These are phyloP conservation scores for Amphiura filiformis DNA, from an alignment of 35 echinoderm and acorn worm genomes.

Conservation along the genomic window DNA sequence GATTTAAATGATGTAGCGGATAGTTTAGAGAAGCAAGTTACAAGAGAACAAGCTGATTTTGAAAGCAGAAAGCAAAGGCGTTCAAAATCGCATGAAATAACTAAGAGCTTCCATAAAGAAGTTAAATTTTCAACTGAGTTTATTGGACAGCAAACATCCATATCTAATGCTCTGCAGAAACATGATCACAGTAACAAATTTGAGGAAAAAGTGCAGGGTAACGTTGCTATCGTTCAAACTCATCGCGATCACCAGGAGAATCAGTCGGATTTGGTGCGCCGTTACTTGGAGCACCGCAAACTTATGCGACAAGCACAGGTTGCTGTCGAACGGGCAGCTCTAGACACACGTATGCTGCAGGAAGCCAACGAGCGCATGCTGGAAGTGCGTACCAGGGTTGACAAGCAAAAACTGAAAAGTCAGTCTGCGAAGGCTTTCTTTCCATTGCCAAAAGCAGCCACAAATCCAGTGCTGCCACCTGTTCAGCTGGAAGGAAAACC, in stretches of 20 bases:
- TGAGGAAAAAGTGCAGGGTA: constrained; percentile 34
- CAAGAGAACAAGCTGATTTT: constrained; percentile 30
- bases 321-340: constrained; percentile 66
- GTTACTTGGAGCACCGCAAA: constrained; percentile 86
- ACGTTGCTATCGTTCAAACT: constrained; percentile 31
- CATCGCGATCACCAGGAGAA: constrained; percentile 57
- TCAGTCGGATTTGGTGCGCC: constrained; percentile 66
- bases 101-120: constrained; percentile 36
- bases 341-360: constrained; percentile 75
- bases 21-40: constrained; percentile 36
- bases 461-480: constrained; percentile 78
- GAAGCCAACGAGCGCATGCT: constrained; percentile 76
- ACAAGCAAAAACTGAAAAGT: constrained; percentile 63
- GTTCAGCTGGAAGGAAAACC: constrained; percentile 75
- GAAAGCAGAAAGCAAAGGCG: constrained; percentile 50
- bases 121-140: constrained; percentile 68
- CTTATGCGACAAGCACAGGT: constrained; percentile 94
- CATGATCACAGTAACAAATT: constrained; percentile 66
- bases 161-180: constrained; percentile 86
- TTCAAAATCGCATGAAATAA: constrained; percentile 26
- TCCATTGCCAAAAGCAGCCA: constrained; percentile 83
- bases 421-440: constrained; percentile 72
- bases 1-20: constrained; percentile 49
- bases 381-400: constrained; percentile 47
- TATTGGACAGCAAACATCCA: constrained; percentile 80